Evolutionary conservation across 2,888 invertebrate genomes (phyloP).

Genomic region (Sphaerophoria rueppellii): DNA sequence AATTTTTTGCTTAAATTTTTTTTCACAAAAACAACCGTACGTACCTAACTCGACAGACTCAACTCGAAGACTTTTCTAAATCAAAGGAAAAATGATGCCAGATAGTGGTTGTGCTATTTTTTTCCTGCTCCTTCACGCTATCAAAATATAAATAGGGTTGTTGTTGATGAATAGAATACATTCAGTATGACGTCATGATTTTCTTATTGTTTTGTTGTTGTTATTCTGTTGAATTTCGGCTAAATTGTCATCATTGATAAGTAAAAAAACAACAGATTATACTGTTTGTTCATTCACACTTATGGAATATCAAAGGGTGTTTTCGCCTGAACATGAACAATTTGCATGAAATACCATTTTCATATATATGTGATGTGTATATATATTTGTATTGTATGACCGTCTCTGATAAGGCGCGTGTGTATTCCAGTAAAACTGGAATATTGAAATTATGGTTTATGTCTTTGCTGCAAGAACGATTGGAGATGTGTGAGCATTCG

Average conservation of each 20-base stretch:
- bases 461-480: not conserved
- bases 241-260: slow-evolving; percentile 1
- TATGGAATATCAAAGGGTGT: not conserved
- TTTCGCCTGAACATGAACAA: not conserved
- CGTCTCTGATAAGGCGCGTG: too few species aligned
- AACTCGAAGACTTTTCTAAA: slow-evolving; percentile 47
- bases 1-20: not conserved
- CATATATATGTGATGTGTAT: too few species aligned
- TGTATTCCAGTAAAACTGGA: too few species aligned
- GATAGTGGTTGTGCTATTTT: slow-evolving; percentile 19
- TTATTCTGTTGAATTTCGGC: slow-evolving; percentile 25
- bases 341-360: not conserved
- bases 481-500: not conserved
- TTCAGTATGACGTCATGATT: slow-evolving; percentile 59
- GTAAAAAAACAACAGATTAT: slow-evolving; percentile 8
- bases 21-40: slow-evolving; percentile 44
- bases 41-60: slow-evolving; percentile 61
- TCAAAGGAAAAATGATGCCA: slow-evolving; percentile 1
- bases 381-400: too few species aligned
- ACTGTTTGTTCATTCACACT: slow-evolving; percentile 28
- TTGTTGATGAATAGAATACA: slow-evolving; percentile 28
- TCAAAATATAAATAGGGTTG: slow-evolving; percentile 15
- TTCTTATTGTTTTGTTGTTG: slow-evolving; percentile 68
- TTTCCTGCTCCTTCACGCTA: slow-evolving; percentile 13
- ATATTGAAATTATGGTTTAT: too few species aligned